A percentile compares a stretch with the other conserved stretches of the same genome.
Conservation (phyloP, 2,888 invertebrate species). For the Xanthorhoe spadicearia region DNA sequence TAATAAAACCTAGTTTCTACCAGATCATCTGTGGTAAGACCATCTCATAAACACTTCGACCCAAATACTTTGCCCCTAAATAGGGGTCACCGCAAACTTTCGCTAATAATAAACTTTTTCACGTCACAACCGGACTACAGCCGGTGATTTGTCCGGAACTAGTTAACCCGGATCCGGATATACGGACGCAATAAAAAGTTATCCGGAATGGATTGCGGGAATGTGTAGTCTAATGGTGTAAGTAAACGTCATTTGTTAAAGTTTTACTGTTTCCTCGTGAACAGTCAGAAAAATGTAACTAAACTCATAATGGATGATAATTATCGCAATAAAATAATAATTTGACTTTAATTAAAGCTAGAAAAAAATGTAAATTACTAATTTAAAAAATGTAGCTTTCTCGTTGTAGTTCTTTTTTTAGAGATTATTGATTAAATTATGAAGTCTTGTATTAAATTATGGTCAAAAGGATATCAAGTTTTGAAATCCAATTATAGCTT, state of each 20-base stretch:
- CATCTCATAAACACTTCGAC: constrained; percentile 33
- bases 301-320: background rate
- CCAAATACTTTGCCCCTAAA: constrained; percentile 32
- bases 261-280: background rate
- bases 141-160: constrained; percentile 48
- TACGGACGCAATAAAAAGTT: constrained; percentile 43
- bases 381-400: no score
- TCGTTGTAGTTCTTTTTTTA: no score
- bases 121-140: constrained; percentile 35
- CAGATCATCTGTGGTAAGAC: constrained; percentile 18
- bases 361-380: no score
- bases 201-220: constrained; percentile 31
- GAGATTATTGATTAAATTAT: no score
- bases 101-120: constrained; percentile 49
- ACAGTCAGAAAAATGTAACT: background rate
- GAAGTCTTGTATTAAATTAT: no score
- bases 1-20: constrained; percentile 13
- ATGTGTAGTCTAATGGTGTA: constrained; percentile 15
- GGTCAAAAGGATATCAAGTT: no score
- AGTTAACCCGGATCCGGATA: constrained; percentile 43
- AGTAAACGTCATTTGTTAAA: constrained; percentile 3
- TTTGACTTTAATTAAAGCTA: no score
- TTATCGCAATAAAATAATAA: no score
- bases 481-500: no score
- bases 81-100: constrained; percentile 41